Base-by-base conservation (phyloP, 1,140 invertebrate species). In the Eufriesea mexicana region DNA sequence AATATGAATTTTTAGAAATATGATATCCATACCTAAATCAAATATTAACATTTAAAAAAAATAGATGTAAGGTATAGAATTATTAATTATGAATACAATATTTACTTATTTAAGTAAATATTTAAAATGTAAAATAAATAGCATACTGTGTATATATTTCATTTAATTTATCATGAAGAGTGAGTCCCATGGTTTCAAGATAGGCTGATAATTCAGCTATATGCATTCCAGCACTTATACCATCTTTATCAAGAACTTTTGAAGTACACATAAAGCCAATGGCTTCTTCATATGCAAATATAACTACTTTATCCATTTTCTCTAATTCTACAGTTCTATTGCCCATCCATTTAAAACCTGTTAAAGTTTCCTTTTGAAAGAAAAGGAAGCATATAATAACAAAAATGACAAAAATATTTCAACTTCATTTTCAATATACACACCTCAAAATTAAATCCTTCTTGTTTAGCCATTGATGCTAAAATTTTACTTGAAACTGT, bases 261-360 rank as follows among this genome's bases (percentile, higher is more conserved):
- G 96, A 96, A 0, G 97, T 97, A 91, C 98, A 98, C 99, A 99
- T 99, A 92, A 98, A 99, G 18, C 98, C 98, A 91, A 98, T 98
- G 2, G 97, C 97, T 94, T 98, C 98, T 95, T 99, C 99, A 94
- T 97, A 99, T 0, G 98, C 98, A 95, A 99, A 99, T 61, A 99
- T 92, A 1, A 99, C 97, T 1, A 94, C 94, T 90, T 98, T 97
- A 7, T 95, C 96, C 67, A 96, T 90, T 75, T 95, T 93, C 59
- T 96, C 93, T 45, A 99, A 92, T n/a, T 99, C 95, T 54, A 96
- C 92, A 0, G 97, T 95, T 93, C 96, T 96, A 92, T 99, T 99
- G 91, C 98, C 99, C 98, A 99, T 99, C 99, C 99, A 99, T 91
- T 99, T 99, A 92, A 99, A 99, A 0, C 99, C 97, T n/a, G 99